Percentiles rank a stretch among this genome's conserved stretches.
Conservation (phyloP, 2,888 invertebrate species). For the Geotrupes spiniger region DNA sequence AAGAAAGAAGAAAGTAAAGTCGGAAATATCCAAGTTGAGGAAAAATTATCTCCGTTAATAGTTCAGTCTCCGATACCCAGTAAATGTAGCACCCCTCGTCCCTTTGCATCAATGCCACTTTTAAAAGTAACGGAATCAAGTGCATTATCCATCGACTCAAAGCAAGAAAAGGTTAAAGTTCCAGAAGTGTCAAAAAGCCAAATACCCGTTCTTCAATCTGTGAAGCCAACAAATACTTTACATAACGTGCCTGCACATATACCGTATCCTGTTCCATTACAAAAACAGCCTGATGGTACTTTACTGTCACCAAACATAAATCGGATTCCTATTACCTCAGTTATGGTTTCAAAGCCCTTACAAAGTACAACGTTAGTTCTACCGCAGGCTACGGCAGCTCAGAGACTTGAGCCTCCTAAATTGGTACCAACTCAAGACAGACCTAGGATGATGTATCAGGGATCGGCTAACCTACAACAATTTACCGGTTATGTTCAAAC, state of each 20-base stretch:
- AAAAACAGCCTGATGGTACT: slow-evolving; percentile 7
- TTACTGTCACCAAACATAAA: slow-evolving; percentile 9
- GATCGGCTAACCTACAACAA: slow-evolving; percentile 17
- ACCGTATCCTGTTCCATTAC: slow-evolving; percentile 14
- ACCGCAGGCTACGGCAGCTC: slow-evolving; percentile 46
- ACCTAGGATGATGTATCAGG: slow-evolving; percentile 19
- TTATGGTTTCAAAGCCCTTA: slow-evolving; percentile 59
- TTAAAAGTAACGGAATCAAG: slow-evolving; percentile 13
- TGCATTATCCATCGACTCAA: not conserved
- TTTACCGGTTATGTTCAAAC: slow-evolving; percentile 40
- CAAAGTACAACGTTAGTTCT: slow-evolving; percentile 51
- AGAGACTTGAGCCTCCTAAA: slow-evolving; percentile 40
- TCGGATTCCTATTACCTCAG: slow-evolving; percentile 58
- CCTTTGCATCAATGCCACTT: slow-evolving; percentile 16
- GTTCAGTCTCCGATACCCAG: slow-evolving; percentile 11
- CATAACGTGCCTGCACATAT: slow-evolving; percentile 18
- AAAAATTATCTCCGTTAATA: slow-evolving; percentile 3
- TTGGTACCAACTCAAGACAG: slow-evolving; percentile 37
- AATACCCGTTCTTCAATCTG: not conserved
- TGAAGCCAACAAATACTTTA: not conserved
- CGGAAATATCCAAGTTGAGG: not conserved
- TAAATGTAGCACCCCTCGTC: slow-evolving; percentile 9
- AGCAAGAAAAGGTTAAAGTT: not conserved
- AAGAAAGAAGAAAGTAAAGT: slow-evolving; percentile 8
- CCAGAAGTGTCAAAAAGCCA: not conserved